These are phyloP conservation scores for Periophthalmus magnuspinnatus DNA, from an alignment of 2,797 vertebrate genomes.

Conservation along the genomic window DNA sequence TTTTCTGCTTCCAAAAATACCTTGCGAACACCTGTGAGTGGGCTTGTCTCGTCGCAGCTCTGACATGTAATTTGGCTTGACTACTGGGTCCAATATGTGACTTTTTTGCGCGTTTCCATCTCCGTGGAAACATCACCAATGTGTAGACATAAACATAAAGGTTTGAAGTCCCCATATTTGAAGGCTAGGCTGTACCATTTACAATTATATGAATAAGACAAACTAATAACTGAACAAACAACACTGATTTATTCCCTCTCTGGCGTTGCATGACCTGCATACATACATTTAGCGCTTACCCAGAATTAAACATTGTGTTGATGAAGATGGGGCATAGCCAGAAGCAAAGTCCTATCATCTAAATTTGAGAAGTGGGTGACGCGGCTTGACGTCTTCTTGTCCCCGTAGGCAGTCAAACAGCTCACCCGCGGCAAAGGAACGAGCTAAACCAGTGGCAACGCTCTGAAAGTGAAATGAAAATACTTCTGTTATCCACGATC, in stretches of 20 bases:
- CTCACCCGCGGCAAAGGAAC: slow-evolving; percentile 54
- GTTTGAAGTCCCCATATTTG: too few relatives aligned
- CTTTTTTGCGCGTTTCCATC: too few relatives aligned
- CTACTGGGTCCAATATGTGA: too few relatives aligned
- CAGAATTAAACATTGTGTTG: slow-evolving; percentile 46
- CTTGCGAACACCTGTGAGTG: too few relatives aligned
- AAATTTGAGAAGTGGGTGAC: slow-evolving; percentile 49
- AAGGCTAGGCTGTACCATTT: not conserved
- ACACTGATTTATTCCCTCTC: not conserved
- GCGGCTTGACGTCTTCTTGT: slow-evolving; percentile 61
- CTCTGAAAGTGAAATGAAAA: slow-evolving; percentile 43
- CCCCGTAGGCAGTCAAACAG: slow-evolving; percentile 49
- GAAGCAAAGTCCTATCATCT: slow-evolving; percentile 52
- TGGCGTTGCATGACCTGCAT: slow-evolving; percentile 3
- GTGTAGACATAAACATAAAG: too few relatives aligned
- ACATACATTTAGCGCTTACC: slow-evolving; percentile 20
- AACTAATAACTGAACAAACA: not conserved
- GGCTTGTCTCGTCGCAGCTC: not conserved
- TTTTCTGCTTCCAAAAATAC: too few relatives aligned
- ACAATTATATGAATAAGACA: not conserved
- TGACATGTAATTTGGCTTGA: not conserved
- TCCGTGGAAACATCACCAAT: too few relatives aligned
- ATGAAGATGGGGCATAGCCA: slow-evolving; percentile 50
- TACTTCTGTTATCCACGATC: slow-evolving; percentile 17
- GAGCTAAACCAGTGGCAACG: slow-evolving; percentile 31